Percentiles rank a stretch among this genome's conserved stretches.
Evolutionary conservation across 2,797 vertebrate genomes (phyloP).

Genomic region (Chloroceryle amazona): DNA sequence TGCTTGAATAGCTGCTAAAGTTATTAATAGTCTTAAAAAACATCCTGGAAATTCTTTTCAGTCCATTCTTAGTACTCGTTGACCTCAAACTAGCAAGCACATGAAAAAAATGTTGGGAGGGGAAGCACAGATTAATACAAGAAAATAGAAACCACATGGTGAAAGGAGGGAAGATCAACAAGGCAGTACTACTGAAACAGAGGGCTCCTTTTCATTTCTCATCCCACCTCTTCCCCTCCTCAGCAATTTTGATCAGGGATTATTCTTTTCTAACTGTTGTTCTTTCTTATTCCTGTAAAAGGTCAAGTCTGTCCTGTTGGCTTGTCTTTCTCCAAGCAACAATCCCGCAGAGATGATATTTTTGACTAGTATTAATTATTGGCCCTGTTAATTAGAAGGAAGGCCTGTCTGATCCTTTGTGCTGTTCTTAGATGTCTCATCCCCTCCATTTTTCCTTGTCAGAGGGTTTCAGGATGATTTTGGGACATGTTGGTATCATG

Average conservation of each 20-base stretch:
- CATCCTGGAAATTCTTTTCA: slow-evolving; percentile 72
- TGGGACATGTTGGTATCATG: not conserved
- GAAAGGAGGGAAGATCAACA: slow-evolving; percentile 55
- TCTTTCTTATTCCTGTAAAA: slow-evolving; percentile 1
- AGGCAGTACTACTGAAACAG: slow-evolving; percentile 23
- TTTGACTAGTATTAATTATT: not conserved
- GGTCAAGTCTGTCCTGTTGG: not conserved
- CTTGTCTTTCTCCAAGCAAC: not conserved
- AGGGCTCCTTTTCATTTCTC: not conserved
- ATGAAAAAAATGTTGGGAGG: slow-evolving; percentile 69
- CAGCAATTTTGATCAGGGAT: not conserved
- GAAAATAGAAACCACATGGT: slow-evolving; percentile 71
- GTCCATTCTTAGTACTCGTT: slow-evolving; percentile 61
- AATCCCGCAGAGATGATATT: not conserved
- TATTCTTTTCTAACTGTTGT: not conserved
- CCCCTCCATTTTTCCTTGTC: not conserved
- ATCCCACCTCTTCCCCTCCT: not conserved
- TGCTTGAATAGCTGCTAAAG: slow-evolving; percentile 51
- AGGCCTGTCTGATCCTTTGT: not conserved
- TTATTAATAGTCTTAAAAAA: slow-evolving; percentile 73
- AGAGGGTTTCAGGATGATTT: not conserved
- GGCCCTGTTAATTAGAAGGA: not conserved
- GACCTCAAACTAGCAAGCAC: slow-evolving; percentile 57
- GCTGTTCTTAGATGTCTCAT: not conserved
- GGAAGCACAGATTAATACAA: slow-evolving; percentile 43